These are phyloP conservation scores for Aphidius ervi DNA, from an alignment of 1,140 invertebrate genomes.

Conservation along the genomic window DNA sequence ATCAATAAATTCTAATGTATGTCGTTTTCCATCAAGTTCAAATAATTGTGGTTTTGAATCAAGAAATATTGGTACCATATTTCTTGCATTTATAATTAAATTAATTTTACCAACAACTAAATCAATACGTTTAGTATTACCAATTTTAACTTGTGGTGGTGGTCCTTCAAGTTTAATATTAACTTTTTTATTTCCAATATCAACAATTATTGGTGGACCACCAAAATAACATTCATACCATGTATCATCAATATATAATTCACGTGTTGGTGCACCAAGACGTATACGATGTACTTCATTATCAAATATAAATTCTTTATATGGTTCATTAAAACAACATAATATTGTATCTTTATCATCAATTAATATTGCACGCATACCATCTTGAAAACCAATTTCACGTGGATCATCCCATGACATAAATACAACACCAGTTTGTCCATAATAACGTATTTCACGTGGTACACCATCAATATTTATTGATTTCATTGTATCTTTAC, in stretches of 20 bases:
- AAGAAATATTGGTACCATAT: constrained; percentile 76
- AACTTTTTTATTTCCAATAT: constrained; percentile 72
- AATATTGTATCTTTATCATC: constrained; percentile 68
- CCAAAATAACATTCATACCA: constrained; percentile 91
- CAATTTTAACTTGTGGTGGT: constrained; percentile 79
- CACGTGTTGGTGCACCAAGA: constrained; percentile 87
- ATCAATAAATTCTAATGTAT: constrained; percentile 77
- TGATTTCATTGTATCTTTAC: constrained; percentile 66
- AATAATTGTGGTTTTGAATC: constrained; percentile 82
- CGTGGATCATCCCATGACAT: constrained; percentile 79
- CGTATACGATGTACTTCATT: constrained; percentile 71
- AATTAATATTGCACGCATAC: constrained; percentile 61
- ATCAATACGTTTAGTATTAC: constrained; percentile 65
- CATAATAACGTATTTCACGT: constrained; percentile 82
- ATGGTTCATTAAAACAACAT: constrained; percentile 68
- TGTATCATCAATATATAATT: constrained; percentile 82
- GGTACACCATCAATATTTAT: constrained; percentile 80
- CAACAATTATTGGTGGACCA: constrained; percentile 78
- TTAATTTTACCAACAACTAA: constrained; percentile 79
- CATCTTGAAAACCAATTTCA: constrained; percentile 79
- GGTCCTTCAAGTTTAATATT: constrained; percentile 79
- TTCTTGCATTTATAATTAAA: constrained; percentile 74
- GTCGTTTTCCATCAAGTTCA: constrained; percentile 68
- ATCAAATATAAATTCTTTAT: constrained; percentile 67
- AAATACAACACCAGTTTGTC: constrained; percentile 77